These are phyloP conservation scores for Drosophila gunungcola DNA, from an alignment of 1,140 invertebrate genomes.

Conservation along the genomic window DNA sequence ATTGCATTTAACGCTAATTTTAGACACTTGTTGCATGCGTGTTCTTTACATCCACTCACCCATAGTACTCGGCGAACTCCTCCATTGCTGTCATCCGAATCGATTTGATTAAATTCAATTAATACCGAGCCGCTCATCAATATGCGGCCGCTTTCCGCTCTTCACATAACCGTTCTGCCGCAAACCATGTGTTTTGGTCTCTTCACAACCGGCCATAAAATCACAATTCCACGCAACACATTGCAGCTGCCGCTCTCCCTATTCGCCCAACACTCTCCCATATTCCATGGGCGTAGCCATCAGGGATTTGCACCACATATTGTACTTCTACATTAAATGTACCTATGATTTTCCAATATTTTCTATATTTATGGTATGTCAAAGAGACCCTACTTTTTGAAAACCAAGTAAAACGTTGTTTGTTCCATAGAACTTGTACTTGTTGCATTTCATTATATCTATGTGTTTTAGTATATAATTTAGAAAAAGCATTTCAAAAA, in stretches of 20 bases:
- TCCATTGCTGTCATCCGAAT: slow-evolving; percentile 45
- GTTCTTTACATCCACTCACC: slow-evolving; percentile 38
- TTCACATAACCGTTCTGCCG: slow-evolving; percentile 46
- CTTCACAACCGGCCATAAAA: slow-evolving; percentile 30
- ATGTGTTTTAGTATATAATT: too few relatives aligned
- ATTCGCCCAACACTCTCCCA: slow-evolving; percentile 1
- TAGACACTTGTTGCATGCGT: slow-evolving; percentile 57
- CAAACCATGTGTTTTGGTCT: slow-evolving; percentile 36
- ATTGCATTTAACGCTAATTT: slow-evolving; percentile 66
- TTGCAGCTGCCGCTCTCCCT: slow-evolving; percentile 30
- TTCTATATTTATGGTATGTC: too few relatives aligned
- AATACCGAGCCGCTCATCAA: slow-evolving; percentile 30
- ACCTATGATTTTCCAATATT: too few relatives aligned
- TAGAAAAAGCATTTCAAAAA: too few relatives aligned
- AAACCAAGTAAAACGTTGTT: too few relatives aligned
- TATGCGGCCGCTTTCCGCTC: slow-evolving; percentile 31
- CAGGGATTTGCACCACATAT: background rate
- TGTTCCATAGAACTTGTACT: too few relatives aligned
- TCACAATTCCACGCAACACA: slow-evolving; percentile 47
- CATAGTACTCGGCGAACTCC: slow-evolving; percentile 56
- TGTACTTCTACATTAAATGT: background rate
- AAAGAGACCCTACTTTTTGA: too few relatives aligned
- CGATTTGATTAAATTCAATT: slow-evolving; percentile 53
- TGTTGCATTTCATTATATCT: too few relatives aligned
- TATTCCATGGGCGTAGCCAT: slow-evolving; percentile 1